Percentiles rank a stretch among this genome's conserved stretches.
phyloP scores from a whole-genome alignment of 1,140 invertebrate genomes.

The Zaprionus davidi region DNA sequence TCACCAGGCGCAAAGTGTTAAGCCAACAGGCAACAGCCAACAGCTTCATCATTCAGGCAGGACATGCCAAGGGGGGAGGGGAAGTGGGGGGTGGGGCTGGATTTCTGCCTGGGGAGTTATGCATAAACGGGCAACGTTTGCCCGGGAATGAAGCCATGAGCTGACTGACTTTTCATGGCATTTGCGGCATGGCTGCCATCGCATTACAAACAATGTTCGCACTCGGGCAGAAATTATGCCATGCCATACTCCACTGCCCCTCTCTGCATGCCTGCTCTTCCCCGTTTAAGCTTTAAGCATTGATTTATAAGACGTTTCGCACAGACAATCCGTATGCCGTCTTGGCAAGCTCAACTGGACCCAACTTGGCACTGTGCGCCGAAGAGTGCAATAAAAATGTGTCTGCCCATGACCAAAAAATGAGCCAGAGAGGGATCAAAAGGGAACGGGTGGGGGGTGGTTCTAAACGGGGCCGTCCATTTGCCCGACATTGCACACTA shows the following conservation, averaged over 20 bases:
- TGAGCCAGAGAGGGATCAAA: background rate
- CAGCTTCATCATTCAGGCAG: slow-evolving; percentile 67
- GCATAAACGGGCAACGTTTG: slow-evolving; percentile 33
- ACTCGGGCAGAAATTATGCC: slow-evolving; percentile 49
- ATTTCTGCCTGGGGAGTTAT: background rate
- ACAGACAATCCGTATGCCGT: slow-evolving; percentile 66
- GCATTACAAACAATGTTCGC: slow-evolving; percentile 65
- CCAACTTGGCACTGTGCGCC: slow-evolving; percentile 55
- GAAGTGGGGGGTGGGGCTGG: background rate
- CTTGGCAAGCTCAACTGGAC: slow-evolving; percentile 72
- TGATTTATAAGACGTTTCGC: slow-evolving; percentile 67
- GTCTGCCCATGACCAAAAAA: slow-evolving; percentile 49
- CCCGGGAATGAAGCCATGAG: slow-evolving; percentile 44
- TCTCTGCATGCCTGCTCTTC: slow-evolving; percentile 1
- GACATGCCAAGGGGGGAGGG: background rate
- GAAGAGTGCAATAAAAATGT: slow-evolving; percentile 78
- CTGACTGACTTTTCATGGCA: slow-evolving; percentile 44
- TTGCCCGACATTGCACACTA: slow-evolving; percentile 78
- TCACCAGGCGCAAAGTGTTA: slow-evolving; percentile 59
- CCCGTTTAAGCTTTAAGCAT: slow-evolving; percentile 72
- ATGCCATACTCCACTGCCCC: slow-evolving; percentile 3
- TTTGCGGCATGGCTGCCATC: slow-evolving; percentile 51
- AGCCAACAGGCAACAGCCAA: slow-evolving; percentile 52
- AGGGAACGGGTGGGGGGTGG: background rate
- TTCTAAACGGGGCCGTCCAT: slow-evolving; percentile 73